A percentile compares a stretch with the other conserved stretches of the same genome.
Evolutionary conservation across 2,888 invertebrate genomes (phyloP).

Genomic region (Hypsopygia costalis): DNA sequence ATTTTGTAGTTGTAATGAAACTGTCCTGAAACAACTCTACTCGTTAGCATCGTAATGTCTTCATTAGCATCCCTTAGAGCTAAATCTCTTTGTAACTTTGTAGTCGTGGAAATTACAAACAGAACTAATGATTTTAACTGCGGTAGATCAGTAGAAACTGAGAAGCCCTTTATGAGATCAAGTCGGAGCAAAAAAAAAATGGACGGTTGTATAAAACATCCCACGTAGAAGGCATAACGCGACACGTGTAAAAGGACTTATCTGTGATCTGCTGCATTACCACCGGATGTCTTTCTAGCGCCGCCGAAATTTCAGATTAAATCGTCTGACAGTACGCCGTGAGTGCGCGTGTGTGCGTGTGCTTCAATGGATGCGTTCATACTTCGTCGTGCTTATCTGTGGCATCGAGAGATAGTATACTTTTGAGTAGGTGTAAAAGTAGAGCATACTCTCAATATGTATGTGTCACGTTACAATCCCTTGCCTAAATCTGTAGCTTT

Average conservation of each 20-base stretch:
- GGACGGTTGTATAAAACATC: constrained; percentile 29
- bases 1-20: constrained; percentile 12
- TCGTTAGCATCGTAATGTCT: constrained; percentile 12
- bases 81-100: constrained; percentile 4
- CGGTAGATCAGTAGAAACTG: constrained; percentile 14
- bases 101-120: constrained; percentile 1
- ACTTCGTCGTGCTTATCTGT: constrained; percentile 10
- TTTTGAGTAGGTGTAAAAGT: constrained; percentile 15
- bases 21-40: constrained; percentile 11
- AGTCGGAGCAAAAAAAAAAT: constrained; percentile 22
- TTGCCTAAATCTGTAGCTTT: no score
- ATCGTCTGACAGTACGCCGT: constrained; percentile 31
- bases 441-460: neutral
- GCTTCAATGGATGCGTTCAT: constrained; percentile 17
- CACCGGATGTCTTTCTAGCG: constrained; percentile 67
- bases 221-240: constrained; percentile 61
- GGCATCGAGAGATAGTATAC: neutral
- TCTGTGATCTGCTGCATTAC: constrained; percentile 54
- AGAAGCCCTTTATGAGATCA: constrained; percentile 16
- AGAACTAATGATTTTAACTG: constrained; percentile 8
- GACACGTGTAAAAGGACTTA: constrained; percentile 60
- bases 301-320: constrained; percentile 55
- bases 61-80: constrained; percentile 6
- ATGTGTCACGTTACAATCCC: neutral
- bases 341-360: constrained; percentile 13